Evolutionary conservation across 2,888 invertebrate species (phyloP).

Genomic region (Hesperia comma): DNA sequence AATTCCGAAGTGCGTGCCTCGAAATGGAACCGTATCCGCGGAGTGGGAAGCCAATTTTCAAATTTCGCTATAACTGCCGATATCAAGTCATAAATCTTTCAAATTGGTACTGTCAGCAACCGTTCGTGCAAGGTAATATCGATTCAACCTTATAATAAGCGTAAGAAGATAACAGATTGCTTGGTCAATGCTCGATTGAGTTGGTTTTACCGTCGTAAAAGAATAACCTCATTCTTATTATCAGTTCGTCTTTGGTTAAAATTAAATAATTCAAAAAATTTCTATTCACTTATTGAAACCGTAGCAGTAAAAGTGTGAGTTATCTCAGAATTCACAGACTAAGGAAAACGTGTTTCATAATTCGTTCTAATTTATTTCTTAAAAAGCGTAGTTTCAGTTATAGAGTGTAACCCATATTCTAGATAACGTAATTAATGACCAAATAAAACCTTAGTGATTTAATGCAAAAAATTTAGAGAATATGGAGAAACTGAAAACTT

Average conservation of each 20-base stretch:
- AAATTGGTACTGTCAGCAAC: conserved; percentile 13
- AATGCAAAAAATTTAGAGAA: too few species aligned
- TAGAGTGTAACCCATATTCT: too few species aligned
- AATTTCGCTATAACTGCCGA: conserved; percentile 11
- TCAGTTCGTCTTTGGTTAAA: not conserved
- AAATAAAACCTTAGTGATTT: too few species aligned
- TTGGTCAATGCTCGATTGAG: conserved; percentile 11
- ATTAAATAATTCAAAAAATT: not conserved
- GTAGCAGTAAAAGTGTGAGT: too few species aligned
- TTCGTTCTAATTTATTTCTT: too few species aligned
- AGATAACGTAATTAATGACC: too few species aligned
- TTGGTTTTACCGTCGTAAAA: not conserved
- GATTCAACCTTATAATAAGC: conserved; percentile 12
- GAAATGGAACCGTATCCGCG: not conserved
- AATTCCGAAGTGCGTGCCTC: conserved; percentile 8
- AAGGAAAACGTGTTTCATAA: too few species aligned
- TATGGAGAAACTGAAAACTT: too few species aligned
- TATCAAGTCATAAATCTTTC: conserved; percentile 12
- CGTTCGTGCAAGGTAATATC: conserved; percentile 8
- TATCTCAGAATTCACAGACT: too few species aligned
- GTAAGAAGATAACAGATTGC: conserved; percentile 6
- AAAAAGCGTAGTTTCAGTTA: too few species aligned
- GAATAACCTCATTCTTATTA: not conserved
- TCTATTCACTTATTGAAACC: too few species aligned
- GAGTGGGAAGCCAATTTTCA: conserved; percentile 7